Evolutionary conservation across 2,888 invertebrate species (phyloP).

Genomic region (Xylocampa areola): DNA sequence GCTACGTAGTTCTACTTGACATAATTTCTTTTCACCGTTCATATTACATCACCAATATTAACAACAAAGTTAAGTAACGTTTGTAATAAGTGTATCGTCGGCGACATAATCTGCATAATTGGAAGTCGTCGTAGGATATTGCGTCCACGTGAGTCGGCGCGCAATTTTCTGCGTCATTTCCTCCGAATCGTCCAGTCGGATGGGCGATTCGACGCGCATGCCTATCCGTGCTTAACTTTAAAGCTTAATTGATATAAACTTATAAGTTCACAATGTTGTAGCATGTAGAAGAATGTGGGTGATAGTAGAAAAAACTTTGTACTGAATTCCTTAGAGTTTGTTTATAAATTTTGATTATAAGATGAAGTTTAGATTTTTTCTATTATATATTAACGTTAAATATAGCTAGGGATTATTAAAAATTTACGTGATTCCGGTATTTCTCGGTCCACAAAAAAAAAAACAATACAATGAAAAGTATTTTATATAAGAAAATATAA

Average conservation of each 20-base stretch:
- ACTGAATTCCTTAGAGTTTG: no score
- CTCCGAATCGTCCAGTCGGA: slow-evolving; percentile 80
- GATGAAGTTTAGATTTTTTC: no score
- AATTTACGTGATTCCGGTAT: no score
- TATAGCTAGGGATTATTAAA: no score
- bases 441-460: no score
- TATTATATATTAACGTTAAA: no score
- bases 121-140: slow-evolving; percentile 87
- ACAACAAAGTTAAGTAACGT: slow-evolving; percentile 65
- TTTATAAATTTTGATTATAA: no score
- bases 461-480: no score
- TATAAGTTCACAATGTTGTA: slow-evolving; percentile 21
- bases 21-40: slow-evolving; percentile 5
- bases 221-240: slow-evolving; percentile 70
- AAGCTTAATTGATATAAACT: slow-evolving; percentile 78
- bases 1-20: no score
- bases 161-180: slow-evolving; percentile 90
- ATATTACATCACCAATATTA: slow-evolving; percentile 23
- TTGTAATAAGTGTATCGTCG: slow-evolving; percentile 78
- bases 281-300: slow-evolving; percentile 11
- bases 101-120: slow-evolving; percentile 88
- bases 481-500: no score
- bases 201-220: slow-evolving; percentile 71
- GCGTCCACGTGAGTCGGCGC: slow-evolving; percentile 85
- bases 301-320: not conserved